phyloP scores from a whole-genome alignment of 2,888 invertebrate species.

The Glyphotaelius pellucidus region DNA sequence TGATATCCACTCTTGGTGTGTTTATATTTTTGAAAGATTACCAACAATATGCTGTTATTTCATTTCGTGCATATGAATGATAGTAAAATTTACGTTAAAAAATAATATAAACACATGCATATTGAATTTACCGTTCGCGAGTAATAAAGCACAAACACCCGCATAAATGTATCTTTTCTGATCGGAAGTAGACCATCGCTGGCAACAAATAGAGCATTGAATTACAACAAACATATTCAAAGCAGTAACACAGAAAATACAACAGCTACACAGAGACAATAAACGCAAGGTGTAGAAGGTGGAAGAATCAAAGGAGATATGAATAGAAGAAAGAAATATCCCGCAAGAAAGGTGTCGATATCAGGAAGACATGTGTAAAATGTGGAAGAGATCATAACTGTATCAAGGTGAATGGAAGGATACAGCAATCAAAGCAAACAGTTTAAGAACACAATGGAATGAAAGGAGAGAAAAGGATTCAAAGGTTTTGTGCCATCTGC shows the following conservation, averaged over 20 bases:
- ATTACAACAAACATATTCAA: constrained; percentile 2
- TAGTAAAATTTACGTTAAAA: neutral
- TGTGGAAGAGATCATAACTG: constrained; percentile 32
- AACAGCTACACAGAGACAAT: neutral
- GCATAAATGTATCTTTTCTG: constrained; percentile 47
- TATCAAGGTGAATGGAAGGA: constrained; percentile 12
- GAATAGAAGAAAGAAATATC: constrained; percentile 6
- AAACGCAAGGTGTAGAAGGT: neutral
- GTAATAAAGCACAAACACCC: constrained; percentile 15
- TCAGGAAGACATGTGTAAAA: constrained; percentile 39
- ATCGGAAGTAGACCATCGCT: constrained; percentile 54
- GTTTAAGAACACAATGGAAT: constrained; percentile 27
- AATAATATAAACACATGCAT: neutral
- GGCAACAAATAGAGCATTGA: constrained; percentile 31
- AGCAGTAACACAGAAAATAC: constrained; percentile 14
- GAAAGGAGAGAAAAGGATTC: neutral
- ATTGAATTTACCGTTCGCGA: constrained; percentile 32
- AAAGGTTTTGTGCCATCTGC: constrained; percentile 36
- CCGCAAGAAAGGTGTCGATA: constrained; percentile 21
- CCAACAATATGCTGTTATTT: neutral
- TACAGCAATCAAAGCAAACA: constrained; percentile 23
- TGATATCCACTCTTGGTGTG: neutral
- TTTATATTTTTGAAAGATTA: neutral
- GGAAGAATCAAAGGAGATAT: constrained; percentile 1
- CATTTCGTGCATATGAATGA: neutral